Base-by-base conservation (phyloP, 37 sponge, comb jelly and placozoan genomes). In the Dysidea cf. avara region DNA sequence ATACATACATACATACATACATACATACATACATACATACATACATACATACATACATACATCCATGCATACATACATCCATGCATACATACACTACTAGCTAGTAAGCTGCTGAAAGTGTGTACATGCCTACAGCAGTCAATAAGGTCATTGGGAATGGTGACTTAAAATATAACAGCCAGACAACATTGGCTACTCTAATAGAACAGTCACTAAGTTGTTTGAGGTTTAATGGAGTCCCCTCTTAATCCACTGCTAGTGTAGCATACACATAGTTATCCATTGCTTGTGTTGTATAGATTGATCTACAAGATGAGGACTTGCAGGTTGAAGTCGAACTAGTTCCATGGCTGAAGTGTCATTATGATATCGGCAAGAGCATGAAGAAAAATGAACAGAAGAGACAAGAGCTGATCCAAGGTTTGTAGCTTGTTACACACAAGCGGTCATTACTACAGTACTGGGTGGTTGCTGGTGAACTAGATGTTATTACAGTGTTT, bases 331-430 rank as follows among this genome's bases (percentile, higher is more conserved):
- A 77, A 17, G 74, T 74, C 12, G 75, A 82, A 54, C 79, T 66
- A 7, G 43, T 74, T 24, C 80, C 83, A 33, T 88, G 89, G 89
- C 13, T n/a, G n/a, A n/a, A n/a, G n/a, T n/a, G n/a, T n/a, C n/a
- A n/a, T n/a, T 2, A 38, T 11, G 30, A 81, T 73, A 54, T 88
- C 48, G 65, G 77, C 0, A 49, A 82, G 40, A 61, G 59, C 30
- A 30, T 82, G 77, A 76, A 73, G 53, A 39, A 56, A 30, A 69
- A 73, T 47, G 86, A 91, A 72, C 72, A 76, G 14, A 50, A 74
- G 52, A 50, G 92, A 28, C 87, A 91, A 61, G 92, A 91, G 61
- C 48, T 86, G 47, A 85, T 91, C 55, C 52, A 59, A n/a, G n/a
- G n/a, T n/a, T n/a, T n/a, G 25, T 28, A 58, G 11, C 11, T 58